These are phyloP conservation scores for Mohoua ochrocephala DNA, from an alignment of 2,113 vertebrate genomes.

Conservation along the genomic window DNA sequence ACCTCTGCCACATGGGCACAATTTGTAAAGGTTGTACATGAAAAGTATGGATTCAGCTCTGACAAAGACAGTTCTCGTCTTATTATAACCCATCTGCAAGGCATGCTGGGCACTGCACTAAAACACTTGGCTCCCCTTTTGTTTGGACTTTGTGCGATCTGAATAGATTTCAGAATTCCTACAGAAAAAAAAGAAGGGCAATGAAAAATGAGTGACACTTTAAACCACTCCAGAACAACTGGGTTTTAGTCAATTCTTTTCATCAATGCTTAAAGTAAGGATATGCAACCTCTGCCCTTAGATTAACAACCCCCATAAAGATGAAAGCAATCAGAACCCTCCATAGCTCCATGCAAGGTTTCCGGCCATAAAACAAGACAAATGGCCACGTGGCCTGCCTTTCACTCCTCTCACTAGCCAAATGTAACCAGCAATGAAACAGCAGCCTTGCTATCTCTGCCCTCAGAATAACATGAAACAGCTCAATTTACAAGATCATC, in stretches of 20 bases:
- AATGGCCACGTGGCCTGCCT: not conserved
- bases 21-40: constrained; percentile 68
- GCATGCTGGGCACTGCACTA: not conserved
- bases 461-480: not conserved
- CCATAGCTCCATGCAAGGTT: not conserved
- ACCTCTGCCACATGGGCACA: constrained; percentile 57
- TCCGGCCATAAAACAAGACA: not conserved
- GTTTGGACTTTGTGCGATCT: not conserved
- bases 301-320: constrained; percentile 35
- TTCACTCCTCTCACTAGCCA: not conserved
- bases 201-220: constrained; percentile 49
- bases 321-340: not conserved
- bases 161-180: constrained; percentile 44
- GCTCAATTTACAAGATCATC: not conserved
- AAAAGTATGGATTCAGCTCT: constrained; percentile 55
- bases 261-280: not conserved
- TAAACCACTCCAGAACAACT: constrained; percentile 35
- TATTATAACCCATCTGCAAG: constrained; percentile 43
- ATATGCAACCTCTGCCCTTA: not conserved
- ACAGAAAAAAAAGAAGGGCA: constrained; percentile 6
- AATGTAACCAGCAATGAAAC: not conserved
- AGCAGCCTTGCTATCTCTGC: not conserved
- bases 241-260: constrained; percentile 30
- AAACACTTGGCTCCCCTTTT: constrained; percentile 52
- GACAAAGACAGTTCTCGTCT: constrained; percentile 52